These are phyloP conservation scores for Panulirus ornatus DNA, from an alignment of 1,140 invertebrate genomes.

Conservation along the genomic window DNA sequence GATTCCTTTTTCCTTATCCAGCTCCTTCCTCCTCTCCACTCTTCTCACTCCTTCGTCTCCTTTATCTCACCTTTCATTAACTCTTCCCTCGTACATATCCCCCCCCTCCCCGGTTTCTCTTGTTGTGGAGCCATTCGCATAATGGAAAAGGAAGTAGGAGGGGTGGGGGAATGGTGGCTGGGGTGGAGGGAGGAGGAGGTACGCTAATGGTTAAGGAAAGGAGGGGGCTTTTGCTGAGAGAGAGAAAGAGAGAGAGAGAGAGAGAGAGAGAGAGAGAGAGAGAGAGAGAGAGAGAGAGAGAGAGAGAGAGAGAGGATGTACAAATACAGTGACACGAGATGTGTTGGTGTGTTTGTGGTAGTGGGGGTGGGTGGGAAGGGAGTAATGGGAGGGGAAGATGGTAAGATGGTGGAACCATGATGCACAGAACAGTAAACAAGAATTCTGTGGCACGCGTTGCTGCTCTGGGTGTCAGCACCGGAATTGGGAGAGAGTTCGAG, in stretches of 20 bases:
- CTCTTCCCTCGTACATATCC: neutral
- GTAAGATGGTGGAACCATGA: neutral
- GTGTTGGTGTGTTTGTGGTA: neutral
- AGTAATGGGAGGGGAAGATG: neutral
- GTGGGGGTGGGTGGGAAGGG: neutral
- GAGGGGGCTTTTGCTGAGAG: neutral
- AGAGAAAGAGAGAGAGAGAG: conserved; percentile 3
- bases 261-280: conserved; percentile 7
- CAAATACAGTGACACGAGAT: neutral
- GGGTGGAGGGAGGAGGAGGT: neutral
- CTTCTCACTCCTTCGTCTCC: neutral
- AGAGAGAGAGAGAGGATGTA: neutral
- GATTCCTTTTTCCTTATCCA: neutral
- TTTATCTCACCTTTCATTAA: neutral
- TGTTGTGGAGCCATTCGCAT: neutral
- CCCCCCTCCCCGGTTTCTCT: neutral
- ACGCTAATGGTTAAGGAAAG: neutral
- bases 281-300: conserved; percentile 7
- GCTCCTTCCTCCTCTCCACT: neutral
- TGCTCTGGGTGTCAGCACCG: neutral
- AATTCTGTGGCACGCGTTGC: neutral
- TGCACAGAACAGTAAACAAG: neutral
- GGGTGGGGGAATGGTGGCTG: neutral
- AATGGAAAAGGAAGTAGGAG: neutral
- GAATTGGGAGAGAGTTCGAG: conserved; percentile 13